These are phyloP conservation scores for Hepsetus odoe DNA, from an alignment of 2,113 vertebrate genomes.

Conservation along the genomic window DNA sequence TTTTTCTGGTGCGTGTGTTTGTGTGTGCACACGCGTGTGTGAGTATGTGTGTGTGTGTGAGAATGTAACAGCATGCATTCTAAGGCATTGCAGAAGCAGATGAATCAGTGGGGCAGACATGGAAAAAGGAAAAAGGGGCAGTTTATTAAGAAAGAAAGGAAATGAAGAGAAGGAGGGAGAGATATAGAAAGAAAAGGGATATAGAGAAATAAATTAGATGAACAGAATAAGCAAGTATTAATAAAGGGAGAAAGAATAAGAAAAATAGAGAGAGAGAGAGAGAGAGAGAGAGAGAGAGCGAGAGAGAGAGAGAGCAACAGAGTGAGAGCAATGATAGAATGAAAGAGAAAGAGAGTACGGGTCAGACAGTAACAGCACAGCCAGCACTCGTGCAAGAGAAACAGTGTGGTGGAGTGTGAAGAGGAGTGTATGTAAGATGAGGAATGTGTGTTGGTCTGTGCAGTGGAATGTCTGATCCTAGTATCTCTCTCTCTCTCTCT, in stretches of 20 bases:
- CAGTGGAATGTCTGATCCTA: slow-evolving; percentile 28
- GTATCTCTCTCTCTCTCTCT: slow-evolving; percentile 18
- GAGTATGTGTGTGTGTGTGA: background rate
- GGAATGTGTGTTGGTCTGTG: slow-evolving; percentile 21
- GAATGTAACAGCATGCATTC: slow-evolving; percentile 58
- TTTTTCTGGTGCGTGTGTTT: slow-evolving; percentile 7
- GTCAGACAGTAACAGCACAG: slow-evolving; percentile 16
- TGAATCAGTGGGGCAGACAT: slow-evolving; percentile 67
- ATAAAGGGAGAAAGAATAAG: no score
- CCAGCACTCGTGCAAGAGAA: slow-evolving; percentile 2
- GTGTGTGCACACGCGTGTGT: slow-evolving; percentile 28
- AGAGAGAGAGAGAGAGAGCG: background rate
- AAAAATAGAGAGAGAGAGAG: background rate
- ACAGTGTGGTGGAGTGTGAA: slow-evolving; percentile 11
- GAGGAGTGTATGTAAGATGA: slow-evolving; percentile 4
- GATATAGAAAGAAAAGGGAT: background rate
- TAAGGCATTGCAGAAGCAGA: slow-evolving; percentile 61
- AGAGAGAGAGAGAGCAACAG: background rate
- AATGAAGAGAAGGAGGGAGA: no score
- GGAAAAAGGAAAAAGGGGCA: background rate
- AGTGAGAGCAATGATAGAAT: background rate
- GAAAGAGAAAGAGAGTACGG: background rate
- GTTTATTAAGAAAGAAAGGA: no score
- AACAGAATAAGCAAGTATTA: background rate
- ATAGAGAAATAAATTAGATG: slow-evolving; percentile 34